A percentile compares a stretch with the other conserved stretches of the same genome.
phyloP scores from a whole-genome alignment of 2,888 invertebrate species.

The Pristionchus mayeri region DNA sequence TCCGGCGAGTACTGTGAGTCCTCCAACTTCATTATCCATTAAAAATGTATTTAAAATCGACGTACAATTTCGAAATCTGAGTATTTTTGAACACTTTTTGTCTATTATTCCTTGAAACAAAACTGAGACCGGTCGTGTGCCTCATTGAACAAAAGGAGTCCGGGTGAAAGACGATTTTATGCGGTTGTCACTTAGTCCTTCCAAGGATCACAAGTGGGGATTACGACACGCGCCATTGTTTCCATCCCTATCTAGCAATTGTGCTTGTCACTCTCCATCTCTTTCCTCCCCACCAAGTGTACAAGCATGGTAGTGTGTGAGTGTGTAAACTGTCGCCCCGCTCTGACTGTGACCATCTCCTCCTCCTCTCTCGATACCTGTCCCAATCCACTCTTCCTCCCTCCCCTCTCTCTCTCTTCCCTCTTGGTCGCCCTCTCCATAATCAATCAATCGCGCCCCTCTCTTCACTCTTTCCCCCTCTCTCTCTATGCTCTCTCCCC shows the following conservation, averaged over 20 bases:
- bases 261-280: constrained; percentile 1
- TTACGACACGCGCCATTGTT: too few relatives aligned
- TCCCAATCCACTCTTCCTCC: constrained; percentile 18
- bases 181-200: neutral
- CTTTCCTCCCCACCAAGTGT: neutral
- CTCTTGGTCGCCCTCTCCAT: constrained; percentile 30
- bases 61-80: too few relatives aligned
- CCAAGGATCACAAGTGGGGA: too few relatives aligned
- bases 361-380: constrained; percentile 21
- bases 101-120: too few relatives aligned
- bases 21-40: neutral
- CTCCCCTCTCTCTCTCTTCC: constrained; percentile 6
- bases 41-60: too few relatives aligned
- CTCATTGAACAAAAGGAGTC: neutral
- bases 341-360: constrained; percentile 19
- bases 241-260: too few relatives aligned
- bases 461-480: constrained; percentile 34
- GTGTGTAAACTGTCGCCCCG: constrained; percentile 12
- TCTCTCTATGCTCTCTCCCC: constrained; percentile 25
- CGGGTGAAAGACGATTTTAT: neutral
- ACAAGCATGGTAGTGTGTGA: constrained; percentile 8
- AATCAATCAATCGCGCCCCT: constrained; percentile 47
- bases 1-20: constrained; percentile 40
- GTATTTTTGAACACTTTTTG: too few relatives aligned
- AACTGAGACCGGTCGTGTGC: too few relatives aligned